Base-by-base conservation (phyloP, 2,797 vertebrate species). In the Ammospiza maritima region DNA sequence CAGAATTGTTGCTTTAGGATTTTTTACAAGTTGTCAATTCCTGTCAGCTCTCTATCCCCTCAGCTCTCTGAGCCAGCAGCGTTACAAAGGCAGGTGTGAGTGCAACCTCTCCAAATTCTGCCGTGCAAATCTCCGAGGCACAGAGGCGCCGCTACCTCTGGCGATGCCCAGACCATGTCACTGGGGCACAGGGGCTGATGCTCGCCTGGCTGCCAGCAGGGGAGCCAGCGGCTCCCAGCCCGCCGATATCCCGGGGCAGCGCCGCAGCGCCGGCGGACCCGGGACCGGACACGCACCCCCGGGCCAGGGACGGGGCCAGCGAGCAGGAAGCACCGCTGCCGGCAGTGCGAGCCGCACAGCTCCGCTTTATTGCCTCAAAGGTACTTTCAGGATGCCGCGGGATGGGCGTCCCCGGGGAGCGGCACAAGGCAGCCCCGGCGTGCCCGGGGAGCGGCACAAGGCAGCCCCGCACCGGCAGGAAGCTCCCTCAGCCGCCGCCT, bases 271-370 rank as follows among this genome's bases (percentile, higher is more conserved):
- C 58, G 18, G 42, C 29, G n/a, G 6, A 62, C 70, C 6, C 16
- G 34, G 70, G 2, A 6, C 5, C 14, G 53, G 32, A 54, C 6
- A 2, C 0, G 29, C 30, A 21, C 34, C 40, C 45, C 0, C 11
- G 2, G 5, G 30, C 0, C 4, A 4, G 12, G 23, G 60, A 8
- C 1, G 9, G 30, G 44, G 13, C 3, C 13, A 53, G 57, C 6
- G 13, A 7, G 56, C 56, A 10, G 16, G 23, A 44, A 60, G 29
- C 4, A 2, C 12, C 2, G 58, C 67, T 16, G 54, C 58, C 4
- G 7, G 38, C 51, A 15, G 0, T 0, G 25, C 3, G 6, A 20
- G 12, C 0, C 0, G 17, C 5, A 12, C 38, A 9, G 45, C 58
- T 3, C 13, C 0, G 2, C 4, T 50, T 4, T 1, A 18, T 2